Base-by-base conservation (phyloP, 2,888 invertebrate species). In the Encarsia formosa region DNA sequence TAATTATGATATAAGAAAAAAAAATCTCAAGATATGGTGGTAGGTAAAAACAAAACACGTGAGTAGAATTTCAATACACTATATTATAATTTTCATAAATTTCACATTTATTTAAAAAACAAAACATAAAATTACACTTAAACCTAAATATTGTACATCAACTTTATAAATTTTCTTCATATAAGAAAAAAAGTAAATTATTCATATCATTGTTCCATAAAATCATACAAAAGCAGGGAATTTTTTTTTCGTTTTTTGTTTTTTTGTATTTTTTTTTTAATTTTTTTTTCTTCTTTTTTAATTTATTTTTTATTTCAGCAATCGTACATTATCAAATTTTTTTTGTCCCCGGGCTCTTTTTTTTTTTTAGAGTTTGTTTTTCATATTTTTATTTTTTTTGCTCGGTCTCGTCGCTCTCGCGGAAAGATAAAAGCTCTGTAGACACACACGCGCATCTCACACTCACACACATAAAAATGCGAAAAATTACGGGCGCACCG, bases 31-130 rank as follows among this genome's bases (percentile, higher is more conserved):
- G n/a, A n/a, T n/a, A n/a, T n/a, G n/a, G n/a, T n/a, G n/a, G n/a
- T n/a, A n/a, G n/a, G n/a, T n/a, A n/a, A n/a, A n/a, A n/a, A n/a
- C n/a, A n/a, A n/a, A n/a, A n/a, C n/a, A n/a, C n/a, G n/a, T n/a
- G n/a, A n/a, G n/a, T n/a, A n/a, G n/a, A n/a, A n/a, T n/a, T n/a
- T n/a, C n/a, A n/a, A n/a, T n/a, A n/a, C n/a, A n/a, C n/a, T n/a
- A n/a, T n/a, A n/a, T n/a, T 22, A 26, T 42, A 20, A 34, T 46
- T 42, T 50, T 45, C 20, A 40, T 41, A 56, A 56, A 56, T 52
- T 49, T 49, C 49, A 56, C 55, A 56, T 56, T 56, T 52, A 52
- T 56, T n/a, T 56, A 26, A 40, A 47, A 34, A 56, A 56, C 49
- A 52, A 42, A 56, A 56, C 49, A 54, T 42, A 49, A 49, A 45